These are phyloP conservation scores for Noturus placidus DNA, from an alignment of 2,113 vertebrate species.

Conservation along the genomic window DNA sequence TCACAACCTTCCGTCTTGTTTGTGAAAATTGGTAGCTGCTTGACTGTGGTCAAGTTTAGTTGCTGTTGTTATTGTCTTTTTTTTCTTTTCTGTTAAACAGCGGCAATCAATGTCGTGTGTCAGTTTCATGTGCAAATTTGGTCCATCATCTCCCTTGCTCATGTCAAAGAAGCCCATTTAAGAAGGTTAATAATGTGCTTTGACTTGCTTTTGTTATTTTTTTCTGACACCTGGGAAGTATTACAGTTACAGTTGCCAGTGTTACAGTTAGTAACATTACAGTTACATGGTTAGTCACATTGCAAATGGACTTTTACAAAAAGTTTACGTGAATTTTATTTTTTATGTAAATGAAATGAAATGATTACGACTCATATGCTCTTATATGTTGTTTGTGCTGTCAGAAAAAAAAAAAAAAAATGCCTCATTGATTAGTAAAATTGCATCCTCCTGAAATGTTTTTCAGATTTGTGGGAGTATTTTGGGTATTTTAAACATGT, in stretches of 20 bases:
- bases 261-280: neutral
- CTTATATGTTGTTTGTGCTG: neutral
- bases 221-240: neutral
- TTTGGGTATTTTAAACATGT: neutral
- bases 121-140: neutral
- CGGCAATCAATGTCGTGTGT: neutral
- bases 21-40: slow-evolving; percentile 24
- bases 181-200: too few relatives aligned
- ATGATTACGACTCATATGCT: neutral
- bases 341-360: neutral
- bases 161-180: neutral
- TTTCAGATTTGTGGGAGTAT: neutral
- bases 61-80: neutral
- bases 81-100: neutral
- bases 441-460: neutral
- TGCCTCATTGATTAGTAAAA: neutral
- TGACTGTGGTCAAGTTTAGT: slow-evolving; percentile 25
- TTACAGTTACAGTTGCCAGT: too few relatives aligned
- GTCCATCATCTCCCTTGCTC: neutral
- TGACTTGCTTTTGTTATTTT: neutral
- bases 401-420: neutral
- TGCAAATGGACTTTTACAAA: neutral
- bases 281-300: neutral
- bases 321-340: neutral
- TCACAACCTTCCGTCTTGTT: slow-evolving; percentile 35